Evolutionary conservation across 2,797 vertebrate genomes (phyloP), one percentile per base, ranked within the genome.

Genomic region (Thaleichthys pacificus): DNA sequence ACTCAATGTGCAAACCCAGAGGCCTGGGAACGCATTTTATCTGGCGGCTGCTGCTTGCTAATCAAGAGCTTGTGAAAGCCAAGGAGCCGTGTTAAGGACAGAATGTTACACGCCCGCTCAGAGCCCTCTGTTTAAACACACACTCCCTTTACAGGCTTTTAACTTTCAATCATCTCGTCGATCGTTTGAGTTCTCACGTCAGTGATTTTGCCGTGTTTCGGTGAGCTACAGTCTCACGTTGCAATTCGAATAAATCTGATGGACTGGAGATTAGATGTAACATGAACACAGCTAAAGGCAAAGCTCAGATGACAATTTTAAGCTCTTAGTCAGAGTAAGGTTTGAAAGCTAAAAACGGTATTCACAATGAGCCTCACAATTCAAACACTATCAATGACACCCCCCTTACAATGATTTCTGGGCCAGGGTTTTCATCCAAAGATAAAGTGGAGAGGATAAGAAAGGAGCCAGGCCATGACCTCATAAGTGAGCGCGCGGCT

Each of bases 101-200:
- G 70, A 69, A 0, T 73, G 76, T 76, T 76, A 85, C 80, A 77
- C 78, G 32, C 72, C 61, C 1, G 69, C 78, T 81, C 82, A 71
- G 70, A 77, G 69, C 68, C 71, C 81, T 82, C 71, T 74, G 69
- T 91, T 85, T 86, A 75, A 91, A 88, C 83, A 87, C 80, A 79
- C 71, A 68, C 85, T 91, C 84, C 87, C 90, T 91, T 90, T 89
- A 90, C 85, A 89, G 84, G 82, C 89, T 90, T 92, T 91, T 88
- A 91, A 91, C 88, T 91, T 90, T 87, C 86, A 89, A 86, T 91
- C 86, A 84, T 82, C 82, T 77, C 57, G 21, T 75, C 69, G 77
- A 84, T 87, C 80, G 85, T 90, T 88, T 84, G 74, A 77, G 75
- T 85, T 84, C 80, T 84, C 80, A 74, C 63, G 32, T 80, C 82